Percentiles rank a stretch among this genome's conserved stretches.
These are phyloP conservation scores for Entomyzon cyanotis DNA, from an alignment of 2,113 vertebrate genomes.

Conservation along the genomic window DNA sequence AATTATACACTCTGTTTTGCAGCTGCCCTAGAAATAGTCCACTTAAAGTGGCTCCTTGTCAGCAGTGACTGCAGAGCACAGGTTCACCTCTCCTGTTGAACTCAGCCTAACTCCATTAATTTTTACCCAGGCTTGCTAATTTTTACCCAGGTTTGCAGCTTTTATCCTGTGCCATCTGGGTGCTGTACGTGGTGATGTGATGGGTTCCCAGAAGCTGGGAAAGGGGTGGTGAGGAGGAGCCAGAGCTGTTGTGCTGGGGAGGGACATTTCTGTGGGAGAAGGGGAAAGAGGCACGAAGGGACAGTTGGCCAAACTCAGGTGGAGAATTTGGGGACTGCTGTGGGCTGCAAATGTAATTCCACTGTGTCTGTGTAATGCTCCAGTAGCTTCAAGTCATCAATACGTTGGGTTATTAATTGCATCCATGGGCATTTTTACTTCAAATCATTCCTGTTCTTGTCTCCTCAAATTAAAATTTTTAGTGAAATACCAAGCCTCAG, in stretches of 20 bases:
- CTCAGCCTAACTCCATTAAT: not conserved
- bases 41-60: not conserved
- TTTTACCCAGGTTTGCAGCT: not conserved
- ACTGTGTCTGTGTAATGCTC: fast-evolving
- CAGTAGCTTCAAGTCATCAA: not conserved
- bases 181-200: not conserved
- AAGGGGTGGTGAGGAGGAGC: not conserved
- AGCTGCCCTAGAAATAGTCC: conserved; percentile 1
- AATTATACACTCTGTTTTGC: conserved; percentile 8
- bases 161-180: fast-evolving
- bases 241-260: not conserved
- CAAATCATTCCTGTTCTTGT: not conserved
- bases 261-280: not conserved
- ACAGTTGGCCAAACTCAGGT: not conserved
- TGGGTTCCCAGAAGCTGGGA: not conserved
- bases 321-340: not conserved
- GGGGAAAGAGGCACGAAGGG: fast-evolving
- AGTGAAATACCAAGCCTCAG: not conserved
- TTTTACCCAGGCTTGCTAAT: conserved; percentile 34
- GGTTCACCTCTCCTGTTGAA: not conserved
- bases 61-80: fast-evolving
- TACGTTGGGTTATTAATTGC: not conserved
- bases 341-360: not conserved
- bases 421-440: not conserved
- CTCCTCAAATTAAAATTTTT: not conserved